A percentile compares a stretch with the other conserved stretches of the same genome.
These are phyloP conservation scores for Amazona finschi DNA, from an alignment of 2,797 vertebrate species.

Conservation along the genomic window DNA sequence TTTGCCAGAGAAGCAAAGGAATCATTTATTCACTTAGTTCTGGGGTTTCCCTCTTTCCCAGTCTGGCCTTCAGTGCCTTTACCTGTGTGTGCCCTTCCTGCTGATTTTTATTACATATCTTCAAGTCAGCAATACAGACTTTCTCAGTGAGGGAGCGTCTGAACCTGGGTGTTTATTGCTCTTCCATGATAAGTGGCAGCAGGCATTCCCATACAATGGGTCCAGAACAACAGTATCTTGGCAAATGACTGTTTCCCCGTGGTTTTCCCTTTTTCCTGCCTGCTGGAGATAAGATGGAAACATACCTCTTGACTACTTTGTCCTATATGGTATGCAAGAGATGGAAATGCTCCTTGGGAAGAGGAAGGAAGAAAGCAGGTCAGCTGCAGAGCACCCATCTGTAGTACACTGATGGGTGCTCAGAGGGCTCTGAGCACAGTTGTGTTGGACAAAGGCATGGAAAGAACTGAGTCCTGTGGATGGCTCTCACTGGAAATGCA, in stretches of 20 bases:
- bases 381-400: not conserved
- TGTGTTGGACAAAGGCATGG: not conserved
- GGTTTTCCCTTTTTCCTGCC: not conserved
- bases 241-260: not conserved
- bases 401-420: accelerated
- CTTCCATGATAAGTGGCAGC: not conserved
- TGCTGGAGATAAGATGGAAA: not conserved
- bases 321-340: accelerated
- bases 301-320: not conserved
- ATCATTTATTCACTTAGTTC: not conserved
- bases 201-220: not conserved
- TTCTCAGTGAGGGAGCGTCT: not conserved
- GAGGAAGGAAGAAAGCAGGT: not conserved
- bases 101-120: not conserved
- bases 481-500: not conserved
- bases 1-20: not conserved
- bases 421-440: not conserved
- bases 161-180: not conserved
- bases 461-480: not conserved
- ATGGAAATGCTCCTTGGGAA: not conserved
- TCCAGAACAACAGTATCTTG: not conserved
- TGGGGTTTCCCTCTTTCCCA: not conserved
- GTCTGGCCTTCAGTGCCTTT: not conserved
- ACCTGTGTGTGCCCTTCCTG: constrained; percentile 2
- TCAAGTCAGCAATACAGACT: not conserved